phyloP scores from a whole-genome alignment of 2,113 vertebrate genomes.

The Rhipidura dahli region DNA sequence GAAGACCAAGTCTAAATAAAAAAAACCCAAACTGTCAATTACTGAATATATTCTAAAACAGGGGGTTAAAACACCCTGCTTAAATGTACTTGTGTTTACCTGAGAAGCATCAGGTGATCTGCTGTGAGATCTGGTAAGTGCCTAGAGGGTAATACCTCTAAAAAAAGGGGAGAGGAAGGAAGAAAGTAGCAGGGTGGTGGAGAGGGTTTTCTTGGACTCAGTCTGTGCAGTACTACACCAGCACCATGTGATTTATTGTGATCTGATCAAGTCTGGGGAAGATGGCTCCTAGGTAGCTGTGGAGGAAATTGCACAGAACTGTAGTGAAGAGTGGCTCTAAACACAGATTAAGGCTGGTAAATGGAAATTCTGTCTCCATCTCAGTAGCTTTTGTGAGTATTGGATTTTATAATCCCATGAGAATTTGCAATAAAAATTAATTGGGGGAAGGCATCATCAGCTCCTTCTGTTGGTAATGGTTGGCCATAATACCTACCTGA shows the following conservation, averaged over 20 bases:
- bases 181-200: not conserved
- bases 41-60: not conserved
- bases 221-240: not conserved
- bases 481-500: not conserved
- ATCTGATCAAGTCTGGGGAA: not conserved
- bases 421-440: not conserved
- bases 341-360: not conserved
- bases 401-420: not conserved
- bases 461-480: not conserved
- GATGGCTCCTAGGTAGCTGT: not conserved
- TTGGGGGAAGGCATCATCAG: not conserved
- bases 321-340: not conserved
- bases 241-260: not conserved
- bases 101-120: not conserved
- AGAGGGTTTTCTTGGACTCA: not conserved
- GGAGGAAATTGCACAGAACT: not conserved
- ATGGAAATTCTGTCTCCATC: not conserved
- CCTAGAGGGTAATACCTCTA: not conserved
- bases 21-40: not conserved
- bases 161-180: not conserved
- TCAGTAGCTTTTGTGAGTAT: not conserved
- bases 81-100: not conserved
- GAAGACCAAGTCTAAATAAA: not conserved
- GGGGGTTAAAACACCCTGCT: not conserved
- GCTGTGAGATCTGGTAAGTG: not conserved